These are phyloP conservation scores for Scaptomyza caliginosa DNA, from an alignment of 2,888 invertebrate genomes.

Conservation along the genomic window DNA sequence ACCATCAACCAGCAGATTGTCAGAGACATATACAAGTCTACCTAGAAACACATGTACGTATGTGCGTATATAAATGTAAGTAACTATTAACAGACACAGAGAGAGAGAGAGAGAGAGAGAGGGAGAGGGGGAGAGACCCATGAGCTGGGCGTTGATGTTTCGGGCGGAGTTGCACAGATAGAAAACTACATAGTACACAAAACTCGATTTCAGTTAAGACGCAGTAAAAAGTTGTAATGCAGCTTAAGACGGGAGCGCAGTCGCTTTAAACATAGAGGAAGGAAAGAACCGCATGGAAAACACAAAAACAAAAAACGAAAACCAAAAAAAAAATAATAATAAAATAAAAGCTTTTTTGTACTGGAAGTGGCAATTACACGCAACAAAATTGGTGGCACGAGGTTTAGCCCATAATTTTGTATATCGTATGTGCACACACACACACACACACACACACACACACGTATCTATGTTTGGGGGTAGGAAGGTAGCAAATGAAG, in stretches of 20 bases:
- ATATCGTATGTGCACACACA: conserved; percentile 16
- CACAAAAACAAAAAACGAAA: conserved; percentile 11
- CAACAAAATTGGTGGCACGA: conserved; percentile 71
- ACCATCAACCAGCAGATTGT: conserved; percentile 67
- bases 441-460: too few species aligned
- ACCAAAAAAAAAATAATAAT: conserved; percentile 3
- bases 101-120: background rate
- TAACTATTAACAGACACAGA: conserved; percentile 1
- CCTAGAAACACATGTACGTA: conserved; percentile 2
- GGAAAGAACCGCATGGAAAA: conserved; percentile 73
- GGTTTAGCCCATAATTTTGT: conserved; percentile 59
- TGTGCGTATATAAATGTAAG: background rate
- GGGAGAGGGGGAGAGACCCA: conserved; percentile 43
- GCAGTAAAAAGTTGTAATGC: conserved; percentile 81
- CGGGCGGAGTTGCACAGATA: conserved; percentile 77
- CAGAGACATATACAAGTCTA: conserved; percentile 50
- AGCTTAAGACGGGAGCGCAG: conserved; percentile 80
- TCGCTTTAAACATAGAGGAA: conserved; percentile 76
- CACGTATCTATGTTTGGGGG: conserved; percentile 3
- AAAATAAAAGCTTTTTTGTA: conserved; percentile 54
- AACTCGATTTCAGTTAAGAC: conserved; percentile 81
- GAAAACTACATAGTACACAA: conserved; percentile 69
- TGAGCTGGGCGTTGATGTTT: conserved; percentile 74
- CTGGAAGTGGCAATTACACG: conserved; percentile 77
- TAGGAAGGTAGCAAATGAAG: conserved; percentile 24